Evolutionary conservation across 2,797 vertebrate genomes (phyloP).

Genomic region (Potorous gilbertii): DNA sequence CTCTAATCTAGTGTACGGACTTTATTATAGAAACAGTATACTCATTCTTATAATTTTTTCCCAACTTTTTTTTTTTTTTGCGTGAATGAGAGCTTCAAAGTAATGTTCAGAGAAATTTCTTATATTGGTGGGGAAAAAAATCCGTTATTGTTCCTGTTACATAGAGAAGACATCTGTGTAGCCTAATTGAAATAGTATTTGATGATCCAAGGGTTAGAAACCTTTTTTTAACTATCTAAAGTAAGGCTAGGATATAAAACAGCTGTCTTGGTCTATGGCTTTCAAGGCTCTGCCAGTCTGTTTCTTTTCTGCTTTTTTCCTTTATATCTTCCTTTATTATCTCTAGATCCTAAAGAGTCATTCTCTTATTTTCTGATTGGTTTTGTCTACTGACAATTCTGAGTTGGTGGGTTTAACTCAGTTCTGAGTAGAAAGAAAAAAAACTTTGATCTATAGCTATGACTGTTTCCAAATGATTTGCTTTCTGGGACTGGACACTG

Average conservation of each 20-base stretch:
- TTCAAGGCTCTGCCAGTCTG: slow-evolving; percentile 83
- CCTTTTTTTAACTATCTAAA: slow-evolving; percentile 81
- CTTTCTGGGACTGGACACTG: slow-evolving; percentile 90
- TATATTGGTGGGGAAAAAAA: slow-evolving; percentile 39
- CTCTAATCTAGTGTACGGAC: not conserved
- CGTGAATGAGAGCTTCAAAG: slow-evolving; percentile 62
- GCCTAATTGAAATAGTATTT: slow-evolving; percentile 84
- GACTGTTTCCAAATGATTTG: slow-evolving; percentile 93
- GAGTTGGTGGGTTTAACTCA: slow-evolving; percentile 85
- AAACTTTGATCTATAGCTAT: slow-evolving; percentile 94
- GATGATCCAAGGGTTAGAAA: slow-evolving; percentile 83
- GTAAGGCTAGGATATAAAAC: slow-evolving; percentile 84
- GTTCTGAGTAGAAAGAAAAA: slow-evolving; percentile 85
- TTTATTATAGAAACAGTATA: not conserved
- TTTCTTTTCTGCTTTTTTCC: slow-evolving; percentile 86
- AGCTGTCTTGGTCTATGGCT: slow-evolving; percentile 83
- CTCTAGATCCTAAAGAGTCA: slow-evolving; percentile 88
- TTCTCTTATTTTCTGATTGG: slow-evolving; percentile 88
- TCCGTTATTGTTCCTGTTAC: slow-evolving; percentile 68
- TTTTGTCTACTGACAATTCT: slow-evolving; percentile 84
- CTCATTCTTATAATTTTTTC: slow-evolving; percentile 38
- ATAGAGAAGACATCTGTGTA: slow-evolving; percentile 77
- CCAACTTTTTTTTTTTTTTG: slow-evolving; percentile 44
- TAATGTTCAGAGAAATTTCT: slow-evolving; percentile 50
- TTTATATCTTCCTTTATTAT: slow-evolving; percentile 89